Conservation (phyloP, 2,797 vertebrate genomes). For the Sebastolobus alascanus region DNA sequence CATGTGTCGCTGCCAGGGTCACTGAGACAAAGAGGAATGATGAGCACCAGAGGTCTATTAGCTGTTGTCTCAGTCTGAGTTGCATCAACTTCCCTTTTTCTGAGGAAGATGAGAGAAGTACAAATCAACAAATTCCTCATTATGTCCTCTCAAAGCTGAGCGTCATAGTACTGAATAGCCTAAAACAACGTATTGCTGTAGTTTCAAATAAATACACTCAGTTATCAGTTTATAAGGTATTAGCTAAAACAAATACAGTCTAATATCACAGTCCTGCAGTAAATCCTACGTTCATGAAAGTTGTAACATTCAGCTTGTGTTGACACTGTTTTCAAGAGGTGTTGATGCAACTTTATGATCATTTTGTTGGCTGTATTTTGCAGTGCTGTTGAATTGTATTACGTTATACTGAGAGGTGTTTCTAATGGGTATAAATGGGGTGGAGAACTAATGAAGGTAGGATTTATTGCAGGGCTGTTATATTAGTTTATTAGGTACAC, state of each 20-base stretch:
- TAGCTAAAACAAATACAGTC: not conserved
- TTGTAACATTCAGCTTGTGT: not conserved
- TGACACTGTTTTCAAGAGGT: not conserved
- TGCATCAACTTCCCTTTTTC: slow-evolving; percentile 39
- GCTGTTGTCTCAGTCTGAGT: slow-evolving; percentile 11
- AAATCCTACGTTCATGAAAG: not conserved
- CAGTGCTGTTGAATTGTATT: not conserved
- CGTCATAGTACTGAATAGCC: not conserved
- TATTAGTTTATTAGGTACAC: not conserved
- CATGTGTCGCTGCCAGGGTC: slow-evolving; percentile 38
- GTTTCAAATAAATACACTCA: not conserved
- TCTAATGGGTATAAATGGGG: not conserved
- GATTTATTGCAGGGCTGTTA: not conserved
- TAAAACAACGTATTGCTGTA: not conserved
- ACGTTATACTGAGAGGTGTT: not conserved
- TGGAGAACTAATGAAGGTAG: not conserved
- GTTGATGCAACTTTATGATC: not conserved
- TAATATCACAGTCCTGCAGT: not conserved
- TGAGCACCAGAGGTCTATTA: slow-evolving; percentile 14
- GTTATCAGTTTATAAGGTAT: not conserved
- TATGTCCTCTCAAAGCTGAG: not conserved
- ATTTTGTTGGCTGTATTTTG: not conserved
- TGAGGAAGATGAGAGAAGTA: slow-evolving; percentile 12
- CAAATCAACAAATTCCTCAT: slow-evolving; percentile 5
- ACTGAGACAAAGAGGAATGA: slow-evolving; percentile 29